Conservation (phyloP, 2,888 invertebrate species). For the Ophion obscuratus region DNA sequence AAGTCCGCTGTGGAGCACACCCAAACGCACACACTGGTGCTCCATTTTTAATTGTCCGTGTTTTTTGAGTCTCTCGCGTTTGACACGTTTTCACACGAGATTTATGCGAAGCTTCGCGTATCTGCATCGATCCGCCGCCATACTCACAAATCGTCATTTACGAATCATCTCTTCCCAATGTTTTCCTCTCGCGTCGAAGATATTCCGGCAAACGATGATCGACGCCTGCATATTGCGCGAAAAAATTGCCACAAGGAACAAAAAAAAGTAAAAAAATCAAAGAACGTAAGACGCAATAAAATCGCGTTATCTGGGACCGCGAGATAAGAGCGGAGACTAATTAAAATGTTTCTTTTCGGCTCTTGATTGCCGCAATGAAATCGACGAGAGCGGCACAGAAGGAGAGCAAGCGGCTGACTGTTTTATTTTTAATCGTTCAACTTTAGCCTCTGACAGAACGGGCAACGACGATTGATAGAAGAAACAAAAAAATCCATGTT, state of each 20-base stretch:
- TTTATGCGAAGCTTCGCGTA: conserved; percentile 74
- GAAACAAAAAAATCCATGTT: conserved; percentile 39
- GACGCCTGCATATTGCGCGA: background rate
- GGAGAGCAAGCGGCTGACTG: conserved; percentile 39
- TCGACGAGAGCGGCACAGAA: too few relatives aligned
- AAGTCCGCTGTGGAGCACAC: background rate
- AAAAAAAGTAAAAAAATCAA: background rate
- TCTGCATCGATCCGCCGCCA: background rate
- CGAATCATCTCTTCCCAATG: background rate
- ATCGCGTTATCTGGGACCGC: conserved; percentile 11
- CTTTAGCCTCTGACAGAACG: conserved; percentile 53
- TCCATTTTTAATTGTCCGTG: conserved; percentile 81
- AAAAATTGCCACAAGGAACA: background rate
- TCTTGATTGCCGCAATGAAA: background rate
- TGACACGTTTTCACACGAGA: conserved; percentile 81
- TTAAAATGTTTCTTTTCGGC: conserved; percentile 42
- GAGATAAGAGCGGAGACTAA: conserved; percentile 12
- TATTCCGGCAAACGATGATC: conserved; percentile 20
- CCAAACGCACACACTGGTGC: conserved; percentile 56
- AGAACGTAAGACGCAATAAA: background rate
- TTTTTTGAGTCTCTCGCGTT: conserved; percentile 65
- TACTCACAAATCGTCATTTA: conserved; percentile 59
- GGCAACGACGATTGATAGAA: conserved; percentile 35
- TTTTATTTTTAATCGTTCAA: conserved; percentile 68
- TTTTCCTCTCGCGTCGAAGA: conserved; percentile 16